Conservation (phyloP, 2,113 vertebrate genomes). For the Meriones unguiculatus region DNA sequence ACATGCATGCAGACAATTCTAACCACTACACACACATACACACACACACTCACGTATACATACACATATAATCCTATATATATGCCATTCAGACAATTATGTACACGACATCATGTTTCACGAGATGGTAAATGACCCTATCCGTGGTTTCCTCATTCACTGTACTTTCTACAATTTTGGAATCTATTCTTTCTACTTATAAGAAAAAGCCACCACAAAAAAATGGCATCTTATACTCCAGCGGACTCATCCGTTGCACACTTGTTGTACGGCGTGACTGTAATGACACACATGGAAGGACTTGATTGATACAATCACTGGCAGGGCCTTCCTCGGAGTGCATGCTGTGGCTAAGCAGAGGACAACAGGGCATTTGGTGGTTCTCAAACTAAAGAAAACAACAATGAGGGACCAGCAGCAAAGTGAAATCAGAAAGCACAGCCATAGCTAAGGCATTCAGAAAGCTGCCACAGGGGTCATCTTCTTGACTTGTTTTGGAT, state of each 20-base stretch:
- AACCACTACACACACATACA: too few relatives aligned
- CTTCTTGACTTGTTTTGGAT: not conserved
- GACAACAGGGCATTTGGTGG: too few relatives aligned
- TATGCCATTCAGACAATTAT: not conserved
- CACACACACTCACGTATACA: too few relatives aligned
- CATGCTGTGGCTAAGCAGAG: not conserved
- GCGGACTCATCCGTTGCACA: not conserved
- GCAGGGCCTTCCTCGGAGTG: not conserved
- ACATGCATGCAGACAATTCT: not conserved
- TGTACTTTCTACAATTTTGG: not conserved
- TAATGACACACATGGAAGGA: not conserved
- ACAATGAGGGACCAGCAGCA: not conserved
- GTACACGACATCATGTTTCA: not conserved
- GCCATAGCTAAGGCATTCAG: not conserved
- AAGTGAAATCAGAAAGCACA: not conserved
- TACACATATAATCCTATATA: too few relatives aligned
- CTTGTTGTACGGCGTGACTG: not conserved
- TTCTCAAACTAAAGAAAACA: not conserved
- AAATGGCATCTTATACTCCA: too few relatives aligned
- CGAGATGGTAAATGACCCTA: not conserved
- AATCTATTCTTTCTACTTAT: not conserved
- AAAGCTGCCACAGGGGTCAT: not conserved
- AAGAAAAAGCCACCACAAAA: not conserved
- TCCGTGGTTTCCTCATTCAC: not conserved
- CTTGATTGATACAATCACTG: too few relatives aligned